Conservation (phyloP, 2,113 vertebrate genomes). For the Callipepla squamata region DNA sequence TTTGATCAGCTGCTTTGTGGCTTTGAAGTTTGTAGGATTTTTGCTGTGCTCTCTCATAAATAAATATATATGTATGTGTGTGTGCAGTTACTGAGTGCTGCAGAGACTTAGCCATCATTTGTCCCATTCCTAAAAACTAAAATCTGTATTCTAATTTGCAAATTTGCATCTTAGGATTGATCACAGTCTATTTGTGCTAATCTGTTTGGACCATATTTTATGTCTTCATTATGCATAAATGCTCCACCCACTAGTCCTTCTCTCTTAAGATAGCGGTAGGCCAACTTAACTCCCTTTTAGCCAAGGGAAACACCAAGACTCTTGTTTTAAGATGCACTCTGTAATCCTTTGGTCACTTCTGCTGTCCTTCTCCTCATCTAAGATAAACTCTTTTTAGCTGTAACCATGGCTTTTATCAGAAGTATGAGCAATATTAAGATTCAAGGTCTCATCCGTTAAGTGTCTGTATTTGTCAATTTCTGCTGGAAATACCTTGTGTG, state of each 20-base stretch:
- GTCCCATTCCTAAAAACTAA: neutral
- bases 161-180: neutral
- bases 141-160: neutral
- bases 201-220: neutral
- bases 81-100: neutral
- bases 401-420: neutral
- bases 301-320: neutral
- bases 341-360: neutral
- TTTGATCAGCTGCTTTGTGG: neutral
- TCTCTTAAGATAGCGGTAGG: neutral
- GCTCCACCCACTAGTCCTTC: neutral
- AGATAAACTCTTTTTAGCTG: neutral
- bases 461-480: neutral
- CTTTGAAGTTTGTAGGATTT: neutral
- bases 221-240: neutral
- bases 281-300: neutral
- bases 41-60: neutral
- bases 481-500: neutral
- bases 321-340: neutral
- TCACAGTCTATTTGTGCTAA: neutral
- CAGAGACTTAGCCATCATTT: neutral
- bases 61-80: no score
- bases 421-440: neutral
- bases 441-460: neutral
- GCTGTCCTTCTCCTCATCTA: neutral